Conservation (phyloP, 2,797 vertebrate genomes). For the Carcharodon carcharias region DNA sequence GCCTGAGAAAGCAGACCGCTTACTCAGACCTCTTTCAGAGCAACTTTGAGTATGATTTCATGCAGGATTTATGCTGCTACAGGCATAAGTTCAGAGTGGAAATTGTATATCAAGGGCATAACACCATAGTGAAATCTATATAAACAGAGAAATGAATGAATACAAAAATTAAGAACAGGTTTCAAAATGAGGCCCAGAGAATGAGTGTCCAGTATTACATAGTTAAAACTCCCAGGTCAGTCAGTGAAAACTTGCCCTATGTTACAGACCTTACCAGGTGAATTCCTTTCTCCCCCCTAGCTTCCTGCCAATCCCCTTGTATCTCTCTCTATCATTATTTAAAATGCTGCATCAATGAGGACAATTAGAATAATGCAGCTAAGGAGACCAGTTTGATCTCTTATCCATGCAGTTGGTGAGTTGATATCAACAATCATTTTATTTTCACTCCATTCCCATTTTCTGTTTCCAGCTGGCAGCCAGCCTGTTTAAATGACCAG, state of each 20-base stretch:
- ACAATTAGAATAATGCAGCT: background rate
- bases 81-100: background rate
- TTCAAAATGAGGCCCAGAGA: background rate
- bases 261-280: background rate
- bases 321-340: background rate
- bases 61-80: constrained; percentile 11
- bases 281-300: background rate
- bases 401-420: background rate
- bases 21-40: background rate
- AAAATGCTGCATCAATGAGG: background rate
- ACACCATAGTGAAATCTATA: background rate
- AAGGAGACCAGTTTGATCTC: background rate
- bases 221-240: background rate
- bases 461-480: background rate
- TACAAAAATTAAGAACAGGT: background rate
- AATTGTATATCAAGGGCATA: background rate
- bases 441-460: constrained; percentile 9
- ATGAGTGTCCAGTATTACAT: background rate
- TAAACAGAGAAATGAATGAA: background rate
- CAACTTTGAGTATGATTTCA: background rate
- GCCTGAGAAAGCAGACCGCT: background rate
- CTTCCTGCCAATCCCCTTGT: background rate
- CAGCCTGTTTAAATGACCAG: constrained; percentile 8
- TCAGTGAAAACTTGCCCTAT: background rate
- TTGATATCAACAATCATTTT: background rate